A percentile compares a stretch with the other conserved stretches of the same genome.
Evolutionary conservation across 2,888 invertebrate species (phyloP).

Genomic region (Hirudinaria manillensis): DNA sequence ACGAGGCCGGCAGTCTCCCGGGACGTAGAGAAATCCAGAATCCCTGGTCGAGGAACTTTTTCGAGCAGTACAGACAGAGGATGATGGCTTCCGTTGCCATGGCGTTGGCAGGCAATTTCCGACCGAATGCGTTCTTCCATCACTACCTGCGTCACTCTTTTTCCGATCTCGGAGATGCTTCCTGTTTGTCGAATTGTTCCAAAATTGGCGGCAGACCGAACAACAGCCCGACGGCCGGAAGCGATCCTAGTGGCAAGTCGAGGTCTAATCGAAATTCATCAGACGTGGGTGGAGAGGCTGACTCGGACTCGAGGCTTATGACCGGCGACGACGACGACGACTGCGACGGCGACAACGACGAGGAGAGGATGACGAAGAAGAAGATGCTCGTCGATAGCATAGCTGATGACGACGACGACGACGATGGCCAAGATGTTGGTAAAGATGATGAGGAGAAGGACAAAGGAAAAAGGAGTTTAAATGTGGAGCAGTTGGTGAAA

Average conservation of each 20-base stretch:
- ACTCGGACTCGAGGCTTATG: too few species aligned
- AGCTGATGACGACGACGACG: constrained; percentile 30
- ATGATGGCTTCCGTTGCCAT: too few species aligned
- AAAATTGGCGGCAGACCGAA: too few species aligned
- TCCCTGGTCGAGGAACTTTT: too few species aligned
- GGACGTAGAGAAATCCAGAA: too few species aligned
- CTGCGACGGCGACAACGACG: too few species aligned
- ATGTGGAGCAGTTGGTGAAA: not conserved
- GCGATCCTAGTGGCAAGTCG: not conserved
- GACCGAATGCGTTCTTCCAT: constrained; percentile 81
- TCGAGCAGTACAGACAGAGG: too few species aligned
- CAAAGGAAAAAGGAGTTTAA: not conserved
- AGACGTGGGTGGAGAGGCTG: too few species aligned
- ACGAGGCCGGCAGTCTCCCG: too few species aligned
- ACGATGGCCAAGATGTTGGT: constrained; percentile 32
- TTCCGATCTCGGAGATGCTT: constrained; percentile 61
- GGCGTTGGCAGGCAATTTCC: constrained; percentile 27
- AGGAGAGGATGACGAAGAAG: not conserved
- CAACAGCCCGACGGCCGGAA: constrained; percentile 1
- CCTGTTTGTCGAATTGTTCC: too few species aligned
- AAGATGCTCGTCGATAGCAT: not conserved
- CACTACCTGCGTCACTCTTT: constrained; percentile 87
- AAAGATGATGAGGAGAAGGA: constrained; percentile 24
- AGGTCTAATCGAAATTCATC: not conserved
- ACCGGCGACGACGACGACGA: not conserved